Evolutionary conservation across 2,888 invertebrate genomes (phyloP).

Genomic region (Stenodera caucasica): DNA sequence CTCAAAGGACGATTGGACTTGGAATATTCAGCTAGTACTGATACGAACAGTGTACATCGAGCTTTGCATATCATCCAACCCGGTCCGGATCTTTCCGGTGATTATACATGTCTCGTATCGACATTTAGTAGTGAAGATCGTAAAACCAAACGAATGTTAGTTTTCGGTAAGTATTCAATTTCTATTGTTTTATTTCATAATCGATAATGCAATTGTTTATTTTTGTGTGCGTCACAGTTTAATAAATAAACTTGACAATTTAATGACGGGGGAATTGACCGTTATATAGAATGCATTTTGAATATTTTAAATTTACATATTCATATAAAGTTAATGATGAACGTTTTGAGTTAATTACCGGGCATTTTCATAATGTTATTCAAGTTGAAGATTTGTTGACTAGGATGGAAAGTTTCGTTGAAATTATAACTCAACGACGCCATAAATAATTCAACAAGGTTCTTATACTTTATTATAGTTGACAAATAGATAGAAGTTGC

Average conservation of each 20-base stretch:
- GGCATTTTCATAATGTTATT: not conserved
- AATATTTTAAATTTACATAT: not conserved
- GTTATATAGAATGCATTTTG: not conserved
- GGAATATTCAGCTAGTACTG: conserved; percentile 55
- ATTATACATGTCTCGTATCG: conserved; percentile 71
- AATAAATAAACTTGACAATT: not conserved
- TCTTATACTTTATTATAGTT: not conserved
- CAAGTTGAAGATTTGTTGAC: conserved; percentile 1
- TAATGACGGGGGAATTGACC: not conserved
- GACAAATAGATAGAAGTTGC: too few species aligned
- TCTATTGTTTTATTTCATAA: too few species aligned
- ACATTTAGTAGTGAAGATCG: conserved; percentile 67
- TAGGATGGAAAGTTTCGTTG: not conserved
- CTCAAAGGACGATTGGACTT: conserved; percentile 52
- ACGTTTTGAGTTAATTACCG: not conserved
- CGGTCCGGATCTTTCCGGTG: conserved; percentile 68
- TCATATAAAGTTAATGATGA: not conserved
- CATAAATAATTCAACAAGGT: conserved; percentile 2
- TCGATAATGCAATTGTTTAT: not conserved
- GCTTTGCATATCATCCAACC: conserved; percentile 69
- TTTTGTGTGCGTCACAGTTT: not conserved
- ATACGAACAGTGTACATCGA: conserved; percentile 62
- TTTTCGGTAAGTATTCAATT: conserved; percentile 64
- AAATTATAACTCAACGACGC: not conserved
- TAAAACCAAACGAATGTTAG: conserved; percentile 65